phyloP scores from a whole-genome alignment of 1,140 invertebrate genomes.

The Leptopilina boulardi region DNA sequence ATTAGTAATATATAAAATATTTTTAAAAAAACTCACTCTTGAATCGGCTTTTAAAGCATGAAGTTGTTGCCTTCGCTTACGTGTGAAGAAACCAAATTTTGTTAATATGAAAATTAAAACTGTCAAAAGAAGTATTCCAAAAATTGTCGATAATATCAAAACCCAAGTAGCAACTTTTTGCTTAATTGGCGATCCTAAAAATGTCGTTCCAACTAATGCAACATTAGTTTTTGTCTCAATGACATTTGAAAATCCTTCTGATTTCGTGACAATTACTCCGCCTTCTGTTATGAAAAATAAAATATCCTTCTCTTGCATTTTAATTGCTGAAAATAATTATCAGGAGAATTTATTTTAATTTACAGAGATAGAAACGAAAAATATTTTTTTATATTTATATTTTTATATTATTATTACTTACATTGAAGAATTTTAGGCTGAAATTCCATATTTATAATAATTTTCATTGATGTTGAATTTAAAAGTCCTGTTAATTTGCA shows the following conservation, averaged over 20 bases:
- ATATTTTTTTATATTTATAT: no score
- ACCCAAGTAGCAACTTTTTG: slow-evolving; percentile 65
- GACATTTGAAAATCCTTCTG: slow-evolving; percentile 32
- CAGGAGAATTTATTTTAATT: not conserved
- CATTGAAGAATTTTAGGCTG: slow-evolving; percentile 44
- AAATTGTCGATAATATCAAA: slow-evolving; percentile 65
- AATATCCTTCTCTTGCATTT: slow-evolving; percentile 61
- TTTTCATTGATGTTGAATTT: slow-evolving; percentile 52
- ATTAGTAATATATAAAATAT: not conserved
- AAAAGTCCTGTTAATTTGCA: slow-evolving; percentile 60
- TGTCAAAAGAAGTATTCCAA: slow-evolving; percentile 67
- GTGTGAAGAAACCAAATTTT: slow-evolving; percentile 71
- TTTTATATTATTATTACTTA: not conserved
- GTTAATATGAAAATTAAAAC: slow-evolving; percentile 63
- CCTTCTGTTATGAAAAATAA: slow-evolving; percentile 64
- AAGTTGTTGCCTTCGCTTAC: slow-evolving; percentile 66
- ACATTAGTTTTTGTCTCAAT: not conserved
- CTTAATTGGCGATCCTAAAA: slow-evolving; percentile 59
- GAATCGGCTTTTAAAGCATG: slow-evolving; percentile 59
- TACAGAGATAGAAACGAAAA: not conserved
- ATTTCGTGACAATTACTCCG: slow-evolving; percentile 54
- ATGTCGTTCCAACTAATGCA: slow-evolving; percentile 54
- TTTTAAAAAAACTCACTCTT: slow-evolving; percentile 45
- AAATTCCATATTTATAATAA: slow-evolving; percentile 60
- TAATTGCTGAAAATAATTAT: slow-evolving; percentile 51